Evolutionary conservation across 1,140 invertebrate species (phyloP).

Genomic region (Spodoptera frugiperda): DNA sequence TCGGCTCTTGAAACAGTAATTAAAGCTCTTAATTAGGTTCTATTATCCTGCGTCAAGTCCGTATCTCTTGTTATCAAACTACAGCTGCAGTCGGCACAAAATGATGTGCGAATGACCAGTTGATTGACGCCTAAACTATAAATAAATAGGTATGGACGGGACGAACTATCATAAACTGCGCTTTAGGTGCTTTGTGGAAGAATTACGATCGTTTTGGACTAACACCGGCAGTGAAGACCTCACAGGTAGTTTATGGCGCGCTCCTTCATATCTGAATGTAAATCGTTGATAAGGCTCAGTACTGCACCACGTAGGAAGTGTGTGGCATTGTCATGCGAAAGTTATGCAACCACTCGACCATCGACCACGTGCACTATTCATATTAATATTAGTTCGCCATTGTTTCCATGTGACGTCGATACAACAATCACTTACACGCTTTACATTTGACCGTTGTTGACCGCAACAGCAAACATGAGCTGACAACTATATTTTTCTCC

Average conservation of each 20-base stretch:
- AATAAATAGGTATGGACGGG: neutral
- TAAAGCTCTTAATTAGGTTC: slow-evolving; percentile 23
- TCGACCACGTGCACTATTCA: slow-evolving; percentile 35
- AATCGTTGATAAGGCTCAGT: slow-evolving; percentile 2
- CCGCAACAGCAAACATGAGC: slow-evolving; percentile 11
- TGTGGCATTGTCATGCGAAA: slow-evolving; percentile 30
- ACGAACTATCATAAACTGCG: slow-evolving; percentile 18
- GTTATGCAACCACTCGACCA: slow-evolving; percentile 37
- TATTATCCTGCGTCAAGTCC: slow-evolving; percentile 25
- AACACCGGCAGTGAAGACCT: slow-evolving; percentile 33
- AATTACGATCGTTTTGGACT: neutral
- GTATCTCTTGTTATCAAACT: slow-evolving; percentile 17
- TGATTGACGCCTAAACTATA: slow-evolving; percentile 18
- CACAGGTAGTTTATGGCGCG: slow-evolving; percentile 39
- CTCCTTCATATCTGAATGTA: slow-evolving; percentile 25
- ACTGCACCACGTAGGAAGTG: slow-evolving; percentile 19
- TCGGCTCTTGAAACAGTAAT: slow-evolving; percentile 31
- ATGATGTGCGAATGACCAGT: slow-evolving; percentile 18
- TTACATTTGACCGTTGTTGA: slow-evolving; percentile 42
- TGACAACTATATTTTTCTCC: too few relatives aligned
- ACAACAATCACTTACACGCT: slow-evolving; percentile 7
- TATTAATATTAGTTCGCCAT: slow-evolving; percentile 40
- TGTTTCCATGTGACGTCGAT: slow-evolving; percentile 35
- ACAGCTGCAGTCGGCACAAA: slow-evolving; percentile 22
- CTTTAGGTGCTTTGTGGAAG: neutral